Evolutionary conservation across 1,140 invertebrate genomes (phyloP), one percentile per base, ranked within the genome.

Genomic region (Metaphire vulgaris): DNA sequence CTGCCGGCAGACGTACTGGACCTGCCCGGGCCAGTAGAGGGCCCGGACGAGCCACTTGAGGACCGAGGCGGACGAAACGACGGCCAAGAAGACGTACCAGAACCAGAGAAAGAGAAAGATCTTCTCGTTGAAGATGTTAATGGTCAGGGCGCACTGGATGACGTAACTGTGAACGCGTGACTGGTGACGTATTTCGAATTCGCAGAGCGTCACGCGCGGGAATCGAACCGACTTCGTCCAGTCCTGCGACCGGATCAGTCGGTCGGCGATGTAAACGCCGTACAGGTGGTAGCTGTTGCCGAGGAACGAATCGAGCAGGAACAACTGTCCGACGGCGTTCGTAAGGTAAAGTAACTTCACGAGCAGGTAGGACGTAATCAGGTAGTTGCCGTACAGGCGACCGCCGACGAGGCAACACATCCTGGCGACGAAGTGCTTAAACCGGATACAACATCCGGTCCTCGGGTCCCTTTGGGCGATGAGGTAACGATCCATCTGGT

Each of bases 301-400:
- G 64, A 89, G 83, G 81, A 88, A 89, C 16, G 82, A 81, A 75
- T 87, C 87, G 33, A 89, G 80, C 32, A 89, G 82, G 78, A 88
- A 85, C 79, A 89, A 85, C 80, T 89, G 88, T 41, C 84, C 81
- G 28, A 89, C 79, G 32, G 88, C 84, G 78, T 89, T 89, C n/a
- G 82, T 70, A 2, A 88, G 83, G 77, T 87, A 89, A 0, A 89
- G 79, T 2, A 88, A 34, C 78, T 89, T 89, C 29, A 86, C 83
- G 75, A 87, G 83, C 31, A 88, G 81, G 79, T 89, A 89, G 14
- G 88, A 81, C 2, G 83, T 82, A 0, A 84, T 83, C 1, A 88
- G 82, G 79, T 85, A 88, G 33, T 86, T 85, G 56, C 88, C 88
- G 74, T 87, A 86, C 15, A 86, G 82, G 78, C 87, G 88, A 34